Base-by-base conservation (phyloP, 1,140 invertebrate species). In the Pinna nobilis region DNA sequence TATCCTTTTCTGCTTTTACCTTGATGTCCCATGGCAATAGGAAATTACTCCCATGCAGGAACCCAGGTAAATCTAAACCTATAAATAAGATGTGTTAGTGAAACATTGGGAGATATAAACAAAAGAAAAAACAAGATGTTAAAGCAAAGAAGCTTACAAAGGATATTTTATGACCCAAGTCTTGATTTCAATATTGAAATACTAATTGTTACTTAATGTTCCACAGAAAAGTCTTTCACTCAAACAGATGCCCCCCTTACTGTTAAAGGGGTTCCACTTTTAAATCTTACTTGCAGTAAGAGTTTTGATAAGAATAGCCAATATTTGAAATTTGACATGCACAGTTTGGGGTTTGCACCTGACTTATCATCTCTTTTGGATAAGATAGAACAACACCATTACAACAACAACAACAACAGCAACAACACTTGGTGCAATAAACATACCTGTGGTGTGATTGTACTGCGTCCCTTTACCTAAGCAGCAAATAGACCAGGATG, bases 1-100 rank as follows among this genome's bases (percentile, higher is more conserved):
- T 89, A 20, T 90, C 90, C 77, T 82, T 84, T 75, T 86, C 80
- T 79, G 86, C 81, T 68, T 91, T 91, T 0, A 98, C 93, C 15
- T 94, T 93, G 0, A 98, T 95, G 89, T 99, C 97, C 97, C 97
- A 99, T 0, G 97, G 97, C 59, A 99, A 88, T 18, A 99, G 90
- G 87, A 95, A 98, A 83, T 97, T 96, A 25, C 96, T 95, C 44
- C 94, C 95, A 50, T 92, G 92, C 30, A 98, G 89, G 87, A 99
- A 96, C 1, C 97, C 97, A 37, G 92, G 92, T 66, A 93, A 90
- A 33, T 96, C 93, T 83, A 90, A 61, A 64, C 87, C 87, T 88
- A 53, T 32, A 66, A 32, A 57, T 57, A n/a, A 33, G 20, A 25
- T 20, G 50, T 53, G 7, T 23, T 7, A 0, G n/a, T n/a, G n/a